Percentiles rank a stretch among this genome's conserved stretches.
These are phyloP conservation scores for Drusus annulatus DNA, from an alignment of 1,140 invertebrate species.

Conservation along the genomic window DNA sequence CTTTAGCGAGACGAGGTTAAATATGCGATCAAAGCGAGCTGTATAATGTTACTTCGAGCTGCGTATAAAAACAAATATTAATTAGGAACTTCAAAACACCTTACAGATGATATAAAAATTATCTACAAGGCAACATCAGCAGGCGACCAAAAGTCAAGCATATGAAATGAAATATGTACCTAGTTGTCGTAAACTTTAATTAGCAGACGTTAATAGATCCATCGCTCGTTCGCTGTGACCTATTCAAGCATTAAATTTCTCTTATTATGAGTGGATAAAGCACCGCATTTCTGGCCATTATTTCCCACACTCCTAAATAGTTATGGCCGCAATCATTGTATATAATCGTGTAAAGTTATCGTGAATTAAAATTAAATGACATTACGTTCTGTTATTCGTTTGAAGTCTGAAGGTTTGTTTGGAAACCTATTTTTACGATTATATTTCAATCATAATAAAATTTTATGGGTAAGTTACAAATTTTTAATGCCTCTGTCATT, in stretches of 20 bases:
- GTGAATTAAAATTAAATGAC: not conserved
- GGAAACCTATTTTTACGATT: no score
- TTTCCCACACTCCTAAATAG: conserved; percentile 5
- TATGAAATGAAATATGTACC: not conserved
- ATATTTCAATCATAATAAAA: no score
- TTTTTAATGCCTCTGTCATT: no score
- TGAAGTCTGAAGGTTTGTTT: no score
- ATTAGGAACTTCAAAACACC: not conserved
- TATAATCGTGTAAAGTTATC: not conserved
- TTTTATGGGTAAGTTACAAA: no score
- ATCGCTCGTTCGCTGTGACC: conserved; percentile 4
- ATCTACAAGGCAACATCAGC: not conserved
- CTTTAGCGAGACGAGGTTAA: no score
- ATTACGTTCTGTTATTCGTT: no score
- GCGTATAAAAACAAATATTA: no score
- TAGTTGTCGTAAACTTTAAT: conserved; percentile 29
- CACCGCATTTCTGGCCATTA: not conserved
- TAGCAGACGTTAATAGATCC: conserved; percentile 12
- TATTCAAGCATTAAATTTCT: conserved; percentile 17
- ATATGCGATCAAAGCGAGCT: no score
- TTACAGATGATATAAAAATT: conserved; percentile 2
- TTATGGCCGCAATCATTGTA: not conserved
- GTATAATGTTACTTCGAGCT: no score
- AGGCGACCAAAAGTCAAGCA: conserved; percentile 17
- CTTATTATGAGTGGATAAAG: conserved; percentile 17